A percentile compares a stretch with the other conserved stretches of the same genome.
Conservation (phyloP, 2,113 vertebrate species). For the Spea bombifrons region DNA sequence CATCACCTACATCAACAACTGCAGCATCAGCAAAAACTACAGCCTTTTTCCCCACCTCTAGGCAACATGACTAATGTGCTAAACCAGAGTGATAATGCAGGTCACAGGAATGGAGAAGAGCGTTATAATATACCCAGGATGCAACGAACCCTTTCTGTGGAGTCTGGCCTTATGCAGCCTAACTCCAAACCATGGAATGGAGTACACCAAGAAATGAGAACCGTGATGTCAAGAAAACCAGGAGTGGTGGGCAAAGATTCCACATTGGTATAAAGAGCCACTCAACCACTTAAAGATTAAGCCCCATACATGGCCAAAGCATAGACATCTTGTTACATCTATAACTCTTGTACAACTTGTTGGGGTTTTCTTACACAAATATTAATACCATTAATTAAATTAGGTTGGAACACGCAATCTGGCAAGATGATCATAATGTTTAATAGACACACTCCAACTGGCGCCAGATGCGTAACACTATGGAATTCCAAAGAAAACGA, state of each 20-base stretch:
- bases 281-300: too few relatives aligned
- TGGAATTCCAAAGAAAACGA: too few relatives aligned
- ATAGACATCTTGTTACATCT: too few relatives aligned
- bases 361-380: too few relatives aligned
- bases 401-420: too few relatives aligned
- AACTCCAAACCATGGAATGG: slow-evolving; percentile 75
- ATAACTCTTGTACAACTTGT: too few relatives aligned
- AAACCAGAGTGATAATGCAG: slow-evolving; percentile 54
- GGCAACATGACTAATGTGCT: slow-evolving; percentile 51
- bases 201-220: slow-evolving; percentile 76
- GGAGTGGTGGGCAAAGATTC: slow-evolving; percentile 74
- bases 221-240: slow-evolving; percentile 66
- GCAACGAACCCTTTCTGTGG: slow-evolving; percentile 69
- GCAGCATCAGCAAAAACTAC: slow-evolving; percentile 51
- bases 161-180: slow-evolving; percentile 65
- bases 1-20: slow-evolving; percentile 56
- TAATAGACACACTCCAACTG: too few relatives aligned
- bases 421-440: too few relatives aligned
- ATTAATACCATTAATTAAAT: too few relatives aligned
- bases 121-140: slow-evolving; percentile 47
- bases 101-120: slow-evolving; percentile 55
- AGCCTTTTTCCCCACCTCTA: slow-evolving; percentile 51
- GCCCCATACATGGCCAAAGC: too few relatives aligned
- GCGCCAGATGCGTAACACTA: too few relatives aligned
- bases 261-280: slow-evolving; percentile 73